These are phyloP conservation scores for Drosophila sordidula DNA, from an alignment of 2,888 invertebrate genomes.

Conservation along the genomic window DNA sequence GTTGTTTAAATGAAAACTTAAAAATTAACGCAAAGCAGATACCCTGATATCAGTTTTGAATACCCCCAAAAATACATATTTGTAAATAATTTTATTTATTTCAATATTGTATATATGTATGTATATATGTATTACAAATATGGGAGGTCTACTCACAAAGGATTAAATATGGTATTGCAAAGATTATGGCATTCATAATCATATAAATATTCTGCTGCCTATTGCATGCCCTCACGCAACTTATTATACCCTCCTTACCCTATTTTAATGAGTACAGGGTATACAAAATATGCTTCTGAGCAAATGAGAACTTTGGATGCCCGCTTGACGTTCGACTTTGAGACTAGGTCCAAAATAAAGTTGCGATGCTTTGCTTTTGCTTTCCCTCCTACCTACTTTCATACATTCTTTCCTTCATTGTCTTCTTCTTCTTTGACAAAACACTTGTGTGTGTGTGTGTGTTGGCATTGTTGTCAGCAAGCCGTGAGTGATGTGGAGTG, in stretches of 20 bases:
- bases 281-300: conserved; percentile 46
- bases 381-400: conserved; percentile 14
- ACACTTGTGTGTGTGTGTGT: conserved; percentile 20
- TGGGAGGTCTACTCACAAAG: too few relatives aligned
- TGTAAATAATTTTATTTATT: background rate
- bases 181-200: too few relatives aligned
- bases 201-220: too few relatives aligned
- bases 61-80: too few relatives aligned
- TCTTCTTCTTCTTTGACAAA: conserved; percentile 36
- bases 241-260: too few relatives aligned
- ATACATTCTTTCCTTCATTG: conserved; percentile 11
- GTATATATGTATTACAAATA: too few relatives aligned
- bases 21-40: background rate
- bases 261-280: background rate
- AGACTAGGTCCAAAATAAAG: conserved; percentile 36
- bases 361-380: conserved; percentile 12
- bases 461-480: conserved; percentile 52
- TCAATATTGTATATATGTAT: too few relatives aligned
- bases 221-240: too few relatives aligned
- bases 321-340: conserved; percentile 58
- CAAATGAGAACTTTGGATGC: conserved; percentile 29
- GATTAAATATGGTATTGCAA: too few relatives aligned
- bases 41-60: background rate
- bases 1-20: too few relatives aligned
- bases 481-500: conserved; percentile 19